Evolutionary conservation across 2,797 vertebrate species (phyloP).

Genomic region (Syngnathus rostellatus): DNA sequence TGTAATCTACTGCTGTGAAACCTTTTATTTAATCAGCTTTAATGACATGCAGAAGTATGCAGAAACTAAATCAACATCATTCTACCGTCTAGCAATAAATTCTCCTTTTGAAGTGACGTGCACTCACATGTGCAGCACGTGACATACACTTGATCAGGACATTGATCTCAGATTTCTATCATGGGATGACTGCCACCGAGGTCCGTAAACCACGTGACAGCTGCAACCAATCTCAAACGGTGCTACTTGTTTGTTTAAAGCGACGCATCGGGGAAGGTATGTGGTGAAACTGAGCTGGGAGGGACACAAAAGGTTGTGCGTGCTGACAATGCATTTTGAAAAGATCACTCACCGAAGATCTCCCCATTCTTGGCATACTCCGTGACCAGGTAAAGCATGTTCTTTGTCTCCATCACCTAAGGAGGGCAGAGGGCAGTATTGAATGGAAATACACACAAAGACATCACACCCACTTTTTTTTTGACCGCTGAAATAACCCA

Average conservation of each 20-base stretch:
- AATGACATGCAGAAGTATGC: background rate
- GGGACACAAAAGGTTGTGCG: background rate
- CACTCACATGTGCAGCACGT: background rate
- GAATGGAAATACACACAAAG: background rate
- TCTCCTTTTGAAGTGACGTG: too few relatives aligned
- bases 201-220: background rate
- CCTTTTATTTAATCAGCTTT: background rate
- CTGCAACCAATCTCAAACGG: background rate
- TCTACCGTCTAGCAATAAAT: background rate
- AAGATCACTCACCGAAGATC: slow-evolving; percentile 87
- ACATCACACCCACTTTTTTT: background rate
- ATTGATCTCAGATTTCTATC: background rate
- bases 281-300: background rate
- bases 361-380: slow-evolving; percentile 99
- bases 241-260: background rate
- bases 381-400: slow-evolving; percentile 97
- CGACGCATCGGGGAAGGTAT: background rate
- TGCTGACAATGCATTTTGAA: slow-evolving; percentile 13
- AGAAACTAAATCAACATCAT: background rate
- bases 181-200: background rate
- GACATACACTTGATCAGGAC: background rate
- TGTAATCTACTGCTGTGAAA: background rate
- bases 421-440: slow-evolving; percentile 24
- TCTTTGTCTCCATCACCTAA: slow-evolving; percentile 99
- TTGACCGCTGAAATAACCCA: background rate